These are phyloP conservation scores for Eurosta solidaginis DNA, from an alignment of 1,140 invertebrate species.

Conservation along the genomic window DNA sequence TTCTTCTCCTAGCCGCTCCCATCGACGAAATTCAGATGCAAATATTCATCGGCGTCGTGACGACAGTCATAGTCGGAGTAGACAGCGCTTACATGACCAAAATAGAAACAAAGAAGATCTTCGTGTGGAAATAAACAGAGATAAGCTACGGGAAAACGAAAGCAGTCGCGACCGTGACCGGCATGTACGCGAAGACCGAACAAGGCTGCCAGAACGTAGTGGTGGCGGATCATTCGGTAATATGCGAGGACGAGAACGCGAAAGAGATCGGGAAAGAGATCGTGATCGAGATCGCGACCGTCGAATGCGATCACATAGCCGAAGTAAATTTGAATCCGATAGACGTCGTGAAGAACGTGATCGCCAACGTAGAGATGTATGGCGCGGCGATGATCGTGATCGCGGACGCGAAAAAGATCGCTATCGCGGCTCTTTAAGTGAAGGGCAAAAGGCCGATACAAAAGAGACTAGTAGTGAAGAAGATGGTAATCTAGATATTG, in stretches of 20 bases:
- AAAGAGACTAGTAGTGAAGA: slow-evolving; percentile 68
- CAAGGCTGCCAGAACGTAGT: slow-evolving; percentile 37
- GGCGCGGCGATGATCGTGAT: slow-evolving; percentile 44
- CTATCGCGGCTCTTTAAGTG: slow-evolving; percentile 75
- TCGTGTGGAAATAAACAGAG: slow-evolving; percentile 55
- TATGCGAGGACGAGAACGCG: slow-evolving; percentile 42
- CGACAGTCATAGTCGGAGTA: slow-evolving; percentile 34
- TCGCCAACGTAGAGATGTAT: slow-evolving; percentile 50
- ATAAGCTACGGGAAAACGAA: slow-evolving; percentile 53
- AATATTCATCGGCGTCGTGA: slow-evolving; percentile 39
- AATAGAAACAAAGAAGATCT: slow-evolving; percentile 58
- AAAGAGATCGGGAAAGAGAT: too few relatives aligned
- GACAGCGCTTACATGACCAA: slow-evolving; percentile 58
- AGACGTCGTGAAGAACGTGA: slow-evolving; percentile 47
- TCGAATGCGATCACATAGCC: slow-evolving; percentile 52
- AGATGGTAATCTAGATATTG: slow-evolving; percentile 69
- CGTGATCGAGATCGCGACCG: slow-evolving; percentile 46
- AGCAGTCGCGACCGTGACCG: slow-evolving; percentile 47
- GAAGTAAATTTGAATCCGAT: slow-evolving; percentile 56
- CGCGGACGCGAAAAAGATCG: slow-evolving; percentile 54
- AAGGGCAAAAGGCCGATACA: slow-evolving; percentile 71
- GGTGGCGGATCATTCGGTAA: slow-evolving; percentile 31
- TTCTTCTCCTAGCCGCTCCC: slow-evolving; percentile 42
- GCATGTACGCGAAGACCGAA: slow-evolving; percentile 43
- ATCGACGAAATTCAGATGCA: slow-evolving; percentile 30